These are phyloP conservation scores for Sorex maritimensis DNA, from an alignment of 2,797 vertebrate genomes.

Conservation along the genomic window DNA sequence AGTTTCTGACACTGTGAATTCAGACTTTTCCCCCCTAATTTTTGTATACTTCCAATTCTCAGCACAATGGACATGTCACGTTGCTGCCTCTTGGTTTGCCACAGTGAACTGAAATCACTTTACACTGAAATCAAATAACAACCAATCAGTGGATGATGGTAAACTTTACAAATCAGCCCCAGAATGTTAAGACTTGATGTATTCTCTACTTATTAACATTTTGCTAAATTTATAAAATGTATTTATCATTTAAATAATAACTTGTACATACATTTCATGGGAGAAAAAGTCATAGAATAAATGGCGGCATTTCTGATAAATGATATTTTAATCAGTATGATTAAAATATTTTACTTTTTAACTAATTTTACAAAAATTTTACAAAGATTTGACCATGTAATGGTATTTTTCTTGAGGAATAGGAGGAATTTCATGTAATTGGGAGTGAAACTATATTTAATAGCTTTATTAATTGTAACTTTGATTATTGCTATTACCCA, in stretches of 20 bases:
- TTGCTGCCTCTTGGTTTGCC: too few relatives aligned
- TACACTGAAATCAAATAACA: background rate
- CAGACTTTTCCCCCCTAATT: background rate
- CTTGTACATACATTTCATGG: too few relatives aligned
- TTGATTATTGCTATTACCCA: slow-evolving; percentile 49
- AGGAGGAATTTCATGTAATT: background rate
- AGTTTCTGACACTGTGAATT: background rate
- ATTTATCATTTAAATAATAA: background rate
- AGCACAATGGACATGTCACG: background rate
- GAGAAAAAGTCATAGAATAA: too few relatives aligned
- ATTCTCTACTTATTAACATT: background rate
- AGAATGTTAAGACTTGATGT: slow-evolving; percentile 35
- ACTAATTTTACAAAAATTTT: slow-evolving; percentile 45
- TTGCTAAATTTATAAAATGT: slow-evolving; percentile 11
- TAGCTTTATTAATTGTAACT: slow-evolving; percentile 22
- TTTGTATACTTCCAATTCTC: background rate
- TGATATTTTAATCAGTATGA: too few relatives aligned
- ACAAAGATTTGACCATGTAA: background rate
- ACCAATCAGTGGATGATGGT: background rate
- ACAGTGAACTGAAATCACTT: background rate
- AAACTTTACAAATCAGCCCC: background rate
- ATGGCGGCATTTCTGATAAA: too few relatives aligned
- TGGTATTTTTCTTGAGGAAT: background rate
- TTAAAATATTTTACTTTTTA: background rate
- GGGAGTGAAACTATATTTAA: slow-evolving; percentile 19